Evolutionary conservation across 1,140 invertebrate genomes (phyloP), one percentile per base, ranked within the genome.

Genomic region (Diabrotica virgifera): DNA sequence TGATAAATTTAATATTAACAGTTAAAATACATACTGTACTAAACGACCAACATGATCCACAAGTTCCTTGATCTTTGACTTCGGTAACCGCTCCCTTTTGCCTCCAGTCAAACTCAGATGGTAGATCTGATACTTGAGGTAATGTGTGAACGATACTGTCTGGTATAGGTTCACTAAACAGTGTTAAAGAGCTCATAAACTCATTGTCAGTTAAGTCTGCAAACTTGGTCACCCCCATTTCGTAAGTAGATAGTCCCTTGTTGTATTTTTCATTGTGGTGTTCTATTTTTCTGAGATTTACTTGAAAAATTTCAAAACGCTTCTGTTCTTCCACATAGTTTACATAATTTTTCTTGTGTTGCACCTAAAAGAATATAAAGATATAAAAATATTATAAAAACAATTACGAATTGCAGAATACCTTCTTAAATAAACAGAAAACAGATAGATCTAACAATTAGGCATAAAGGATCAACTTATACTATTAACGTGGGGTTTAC

Each of bases 201-300:
- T 96, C 94, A 69, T 92, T 87, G 76, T 87, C 87, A 67, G 94
- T 83, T 89, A 94, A 83, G 81, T 96, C 93, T 52, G 87, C 87
- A 79, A 89, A 95, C 75, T 93, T 86, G 79, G 94, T 95, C 70
- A 93, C 76, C 46, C 78, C 84, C 65, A 93, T 73, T 72, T 85
- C 86, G 79, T 83, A 94, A 10, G 81, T 74, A 37, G 86, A 84
- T 65, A 84, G 70, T 0, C 92, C 92, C 56, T 80, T 73, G 67
- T 87, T 85, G 75, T 80, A 92, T 57, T 81, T 79, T 65, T 84
- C 80, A 82, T 97, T 97, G 76, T 97, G 94, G 72, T 87, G 85
- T 37, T 89, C 89, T 77, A 97, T 92, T 77, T 87, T 89, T 69
- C 88, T 84, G 72, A 87, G 88, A 77, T 95, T 95, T 74, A 94